Percentiles rank a stretch among this genome's conserved stretches.
Evolutionary conservation across 2,113 vertebrate genomes (phyloP).

Genomic region (Elephantulus edwardii): DNA sequence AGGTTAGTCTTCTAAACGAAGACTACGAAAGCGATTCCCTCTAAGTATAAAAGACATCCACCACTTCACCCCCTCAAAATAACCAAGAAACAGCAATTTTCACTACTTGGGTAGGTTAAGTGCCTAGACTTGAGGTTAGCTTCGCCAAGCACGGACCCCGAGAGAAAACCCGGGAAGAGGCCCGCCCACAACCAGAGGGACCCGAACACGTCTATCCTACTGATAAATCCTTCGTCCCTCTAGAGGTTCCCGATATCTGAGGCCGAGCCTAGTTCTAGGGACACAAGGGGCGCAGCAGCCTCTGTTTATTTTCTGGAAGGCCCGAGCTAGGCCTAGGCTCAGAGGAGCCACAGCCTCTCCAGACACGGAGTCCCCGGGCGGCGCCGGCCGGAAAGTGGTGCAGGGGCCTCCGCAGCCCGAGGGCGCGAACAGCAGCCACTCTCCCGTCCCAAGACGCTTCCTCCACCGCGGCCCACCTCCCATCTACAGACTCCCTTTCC

Average conservation of each 20-base stretch:
- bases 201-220: not conserved
- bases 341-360: accelerated
- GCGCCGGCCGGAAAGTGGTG: not conserved
- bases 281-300: accelerated
- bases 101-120: not conserved
- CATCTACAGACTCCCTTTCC: not conserved
- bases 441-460: not conserved
- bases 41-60: not conserved
- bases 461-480: not conserved
- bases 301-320: too few relatives aligned
- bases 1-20: slow-evolving; percentile 43
- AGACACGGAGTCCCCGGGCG: not conserved
- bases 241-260: not conserved
- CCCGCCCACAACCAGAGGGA: accelerated
- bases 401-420: not conserved
- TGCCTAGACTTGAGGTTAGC: not conserved
- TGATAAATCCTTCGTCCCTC: accelerated
- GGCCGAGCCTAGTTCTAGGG: not conserved
- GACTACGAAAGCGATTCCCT: not conserved
- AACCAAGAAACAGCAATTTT: not conserved
- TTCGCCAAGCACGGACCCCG: not conserved
- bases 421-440: not conserved
- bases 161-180: not conserved
- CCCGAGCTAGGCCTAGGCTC: accelerated
- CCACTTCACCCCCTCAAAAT: not conserved